Conservation (phyloP, 92 coral and sea anemone species). For the Pocillopora meandrina region DNA sequence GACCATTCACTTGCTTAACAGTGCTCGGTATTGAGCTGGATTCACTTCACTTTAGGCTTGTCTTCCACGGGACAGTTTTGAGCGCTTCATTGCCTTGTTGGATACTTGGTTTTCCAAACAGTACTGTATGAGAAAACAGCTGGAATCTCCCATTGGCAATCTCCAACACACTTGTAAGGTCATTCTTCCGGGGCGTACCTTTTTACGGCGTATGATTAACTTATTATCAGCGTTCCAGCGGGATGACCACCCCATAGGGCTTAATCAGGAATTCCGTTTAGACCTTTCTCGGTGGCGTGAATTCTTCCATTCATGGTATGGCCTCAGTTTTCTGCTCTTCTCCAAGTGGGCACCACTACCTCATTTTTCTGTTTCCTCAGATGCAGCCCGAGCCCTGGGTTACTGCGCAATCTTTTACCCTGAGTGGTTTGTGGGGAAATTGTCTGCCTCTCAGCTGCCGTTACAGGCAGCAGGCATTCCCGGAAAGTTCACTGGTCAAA, state of each 20-base stretch:
- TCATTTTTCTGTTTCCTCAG: not conserved
- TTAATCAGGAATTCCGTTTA: not conserved
- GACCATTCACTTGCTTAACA: not conserved
- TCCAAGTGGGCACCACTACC: not conserved
- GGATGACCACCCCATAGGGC: too few relatives aligned
- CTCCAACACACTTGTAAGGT: not conserved
- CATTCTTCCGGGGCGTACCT: conserved; percentile 18
- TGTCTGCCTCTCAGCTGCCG: not conserved
- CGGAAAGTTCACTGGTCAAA: too few relatives aligned
- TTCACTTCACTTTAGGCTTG: not conserved
- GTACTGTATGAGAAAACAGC: not conserved
- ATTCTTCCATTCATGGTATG: conserved; percentile 5
- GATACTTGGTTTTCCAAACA: not conserved
- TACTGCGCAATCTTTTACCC: not conserved
- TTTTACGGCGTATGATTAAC: not conserved
- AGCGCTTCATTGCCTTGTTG: not conserved
- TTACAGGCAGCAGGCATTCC: too few relatives aligned
- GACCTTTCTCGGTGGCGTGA: conserved; percentile 13
- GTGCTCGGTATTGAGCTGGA: conserved; percentile 39
- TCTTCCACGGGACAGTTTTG: not conserved
- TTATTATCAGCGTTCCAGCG: too few relatives aligned
- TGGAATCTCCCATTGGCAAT: not conserved
- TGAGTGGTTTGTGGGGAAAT: not conserved
- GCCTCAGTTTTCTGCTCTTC: conserved; percentile 2
- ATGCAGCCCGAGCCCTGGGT: conserved; percentile 18